Evolutionary conservation across 2,797 vertebrate species (phyloP).

Genomic region (Rhinogobio ventralis): DNA sequence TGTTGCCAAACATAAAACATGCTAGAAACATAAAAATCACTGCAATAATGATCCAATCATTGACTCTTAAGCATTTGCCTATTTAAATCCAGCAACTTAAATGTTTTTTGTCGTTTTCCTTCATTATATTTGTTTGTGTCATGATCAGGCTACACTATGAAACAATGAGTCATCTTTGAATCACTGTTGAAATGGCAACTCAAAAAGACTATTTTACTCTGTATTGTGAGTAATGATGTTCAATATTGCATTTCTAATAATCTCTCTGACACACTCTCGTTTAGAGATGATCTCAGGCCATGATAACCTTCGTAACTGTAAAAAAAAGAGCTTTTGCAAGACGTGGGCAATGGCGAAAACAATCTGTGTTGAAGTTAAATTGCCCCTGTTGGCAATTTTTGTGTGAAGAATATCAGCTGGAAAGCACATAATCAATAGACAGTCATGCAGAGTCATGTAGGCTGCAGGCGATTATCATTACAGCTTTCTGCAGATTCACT

Average conservation of each 20-base stretch:
- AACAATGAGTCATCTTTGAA: slow-evolving; percentile 43
- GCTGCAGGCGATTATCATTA: neutral
- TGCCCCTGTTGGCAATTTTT: neutral
- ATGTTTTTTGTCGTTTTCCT: neutral
- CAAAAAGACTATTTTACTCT: slow-evolving; percentile 10
- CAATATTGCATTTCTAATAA: slow-evolving; percentile 32
- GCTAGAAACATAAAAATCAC: too few relatives aligned
- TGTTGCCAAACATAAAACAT: too few relatives aligned
- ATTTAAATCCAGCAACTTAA: neutral
- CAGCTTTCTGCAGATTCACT: neutral
- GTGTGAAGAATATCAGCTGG: slow-evolving; percentile 1
- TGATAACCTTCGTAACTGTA: neutral
- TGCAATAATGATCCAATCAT: too few relatives aligned
- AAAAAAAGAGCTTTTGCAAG: neutral
- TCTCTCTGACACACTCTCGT: neutral
- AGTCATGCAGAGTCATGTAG: slow-evolving; percentile 21
- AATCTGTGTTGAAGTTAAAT: neutral
- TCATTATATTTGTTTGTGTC: neutral
- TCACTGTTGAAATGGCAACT: slow-evolving; percentile 26
- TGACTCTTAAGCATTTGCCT: too few relatives aligned
- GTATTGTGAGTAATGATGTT: neutral
- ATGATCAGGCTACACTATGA: neutral
- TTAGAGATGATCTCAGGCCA: neutral
- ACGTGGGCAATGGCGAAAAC: neutral
- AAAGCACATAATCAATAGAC: slow-evolving; percentile 24